Conservation (phyloP, 2,797 vertebrate species). For the Dermochelys coriacea region DNA sequence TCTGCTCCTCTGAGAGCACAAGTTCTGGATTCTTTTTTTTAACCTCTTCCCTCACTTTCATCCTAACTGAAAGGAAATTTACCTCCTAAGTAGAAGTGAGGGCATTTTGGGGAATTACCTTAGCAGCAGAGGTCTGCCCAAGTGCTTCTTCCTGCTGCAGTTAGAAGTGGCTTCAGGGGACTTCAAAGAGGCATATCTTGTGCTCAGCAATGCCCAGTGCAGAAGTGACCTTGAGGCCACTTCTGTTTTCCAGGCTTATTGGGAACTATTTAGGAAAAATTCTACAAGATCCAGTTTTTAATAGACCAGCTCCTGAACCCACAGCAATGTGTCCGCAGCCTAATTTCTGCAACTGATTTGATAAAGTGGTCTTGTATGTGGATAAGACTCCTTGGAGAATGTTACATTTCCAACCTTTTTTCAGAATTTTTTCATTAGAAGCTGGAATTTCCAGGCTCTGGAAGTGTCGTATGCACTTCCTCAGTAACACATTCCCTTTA, state of each 20-base stretch:
- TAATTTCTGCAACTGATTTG: neutral
- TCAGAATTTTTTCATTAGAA: neutral
- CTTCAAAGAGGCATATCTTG: neutral
- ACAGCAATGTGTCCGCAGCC: too few species aligned
- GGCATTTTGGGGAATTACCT: neutral
- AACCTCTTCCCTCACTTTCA: neutral
- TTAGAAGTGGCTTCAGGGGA: neutral
- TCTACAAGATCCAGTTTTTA: neutral
- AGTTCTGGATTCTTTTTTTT: neutral
- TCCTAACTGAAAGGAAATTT: neutral
- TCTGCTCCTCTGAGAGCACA: neutral
- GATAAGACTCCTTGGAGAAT: neutral
- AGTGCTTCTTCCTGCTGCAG: neutral
- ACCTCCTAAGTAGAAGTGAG: neutral
- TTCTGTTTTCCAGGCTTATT: neutral
- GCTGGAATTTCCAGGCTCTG: neutral
- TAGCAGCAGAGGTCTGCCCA: neutral
- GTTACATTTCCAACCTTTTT: neutral
- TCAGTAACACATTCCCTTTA: neutral
- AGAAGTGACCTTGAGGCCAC: neutral
- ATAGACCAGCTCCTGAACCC: neutral
- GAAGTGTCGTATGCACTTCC: neutral
- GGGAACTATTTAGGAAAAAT: neutral
- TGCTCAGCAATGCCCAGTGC: neutral
- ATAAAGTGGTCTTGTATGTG: neutral